Percentiles rank a stretch among this genome's conserved stretches.
These are phyloP conservation scores for Toxonevra muliebris DNA, from an alignment of 2,888 invertebrate species.

Conservation along the genomic window DNA sequence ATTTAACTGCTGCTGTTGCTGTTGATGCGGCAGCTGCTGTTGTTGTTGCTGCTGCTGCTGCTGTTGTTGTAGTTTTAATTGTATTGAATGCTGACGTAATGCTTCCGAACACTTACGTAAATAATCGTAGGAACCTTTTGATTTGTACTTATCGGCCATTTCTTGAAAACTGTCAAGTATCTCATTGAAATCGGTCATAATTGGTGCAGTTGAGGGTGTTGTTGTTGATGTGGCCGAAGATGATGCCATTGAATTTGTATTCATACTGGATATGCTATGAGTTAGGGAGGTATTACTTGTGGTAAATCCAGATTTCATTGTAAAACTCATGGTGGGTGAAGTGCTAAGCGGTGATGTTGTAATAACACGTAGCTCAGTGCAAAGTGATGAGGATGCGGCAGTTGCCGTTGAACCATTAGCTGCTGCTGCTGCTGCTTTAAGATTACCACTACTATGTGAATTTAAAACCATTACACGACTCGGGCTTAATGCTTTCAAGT, in stretches of 20 bases:
- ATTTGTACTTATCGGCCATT: conserved; percentile 64
- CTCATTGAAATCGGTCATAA: conserved; percentile 62
- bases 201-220: conserved; percentile 57
- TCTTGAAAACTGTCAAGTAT: conserved; percentile 64
- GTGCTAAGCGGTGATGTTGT: conserved; percentile 51
- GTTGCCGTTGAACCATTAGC: conserved; percentile 1
- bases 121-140: conserved; percentile 64
- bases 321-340: conserved; percentile 44
- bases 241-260: conserved; percentile 42
- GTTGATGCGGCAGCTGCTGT: conserved; percentile 36
- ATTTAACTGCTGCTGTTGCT: conserved; percentile 36
- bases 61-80: conserved; percentile 57
- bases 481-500: conserved; percentile 62
- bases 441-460: conserved; percentile 51
- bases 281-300: conserved; percentile 34
- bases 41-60: conserved; percentile 47
- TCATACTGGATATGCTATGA: conserved; percentile 30
- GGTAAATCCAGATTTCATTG: conserved; percentile 31
- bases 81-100: conserved; percentile 61
- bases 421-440: conserved; percentile 45
- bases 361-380: conserved; percentile 49
- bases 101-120: conserved; percentile 65
- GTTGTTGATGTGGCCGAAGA: conserved; percentile 45
- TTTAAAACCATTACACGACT: conserved; percentile 50
- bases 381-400: conserved; percentile 31